Percentiles rank a stretch among this genome's conserved stretches.
Evolutionary conservation across 2,888 invertebrate genomes (phyloP).

Genomic region (Lacanobia oleracea): DNA sequence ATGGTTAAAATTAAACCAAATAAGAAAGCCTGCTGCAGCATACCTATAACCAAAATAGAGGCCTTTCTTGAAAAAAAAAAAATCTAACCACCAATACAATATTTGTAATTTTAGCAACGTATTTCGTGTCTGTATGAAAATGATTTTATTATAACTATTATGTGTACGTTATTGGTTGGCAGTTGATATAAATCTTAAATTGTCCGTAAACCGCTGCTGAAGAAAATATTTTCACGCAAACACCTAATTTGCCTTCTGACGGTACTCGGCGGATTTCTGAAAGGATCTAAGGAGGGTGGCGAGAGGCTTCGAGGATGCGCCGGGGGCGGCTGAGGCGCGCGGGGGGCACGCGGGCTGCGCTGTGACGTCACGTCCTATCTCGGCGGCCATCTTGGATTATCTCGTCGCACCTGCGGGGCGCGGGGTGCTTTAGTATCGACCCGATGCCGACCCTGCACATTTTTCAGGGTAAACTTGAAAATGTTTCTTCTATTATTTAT

Average conservation of each 20-base stretch:
- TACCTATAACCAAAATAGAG: not conserved
- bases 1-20: not conserved
- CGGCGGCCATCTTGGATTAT: constrained; percentile 91
- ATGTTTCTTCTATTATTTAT: constrained; percentile 44
- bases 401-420: constrained; percentile 90
- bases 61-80: too few relatives aligned
- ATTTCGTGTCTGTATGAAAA: not conserved
- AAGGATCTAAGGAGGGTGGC: constrained; percentile 90
- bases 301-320: constrained; percentile 88
- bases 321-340: constrained; percentile 74
- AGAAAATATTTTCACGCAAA: not conserved
- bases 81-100: not conserved
- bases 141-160: not conserved
- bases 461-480: constrained; percentile 85
- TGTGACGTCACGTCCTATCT: constrained; percentile 91
- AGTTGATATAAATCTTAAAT: not conserved
- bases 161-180: not conserved
- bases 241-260: constrained; percentile 69
- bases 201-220: not conserved
- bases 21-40: not conserved
- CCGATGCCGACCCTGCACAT: constrained; percentile 84
- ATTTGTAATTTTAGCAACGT: not conserved
- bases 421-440: constrained; percentile 84
- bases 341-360: constrained; percentile 79
- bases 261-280: constrained; percentile 85